A percentile compares a stretch with the other conserved stretches of the same genome.
phyloP scores from a whole-genome alignment of 64 coral and sea anemone genomes.

The Pachyseris speciosa region DNA sequence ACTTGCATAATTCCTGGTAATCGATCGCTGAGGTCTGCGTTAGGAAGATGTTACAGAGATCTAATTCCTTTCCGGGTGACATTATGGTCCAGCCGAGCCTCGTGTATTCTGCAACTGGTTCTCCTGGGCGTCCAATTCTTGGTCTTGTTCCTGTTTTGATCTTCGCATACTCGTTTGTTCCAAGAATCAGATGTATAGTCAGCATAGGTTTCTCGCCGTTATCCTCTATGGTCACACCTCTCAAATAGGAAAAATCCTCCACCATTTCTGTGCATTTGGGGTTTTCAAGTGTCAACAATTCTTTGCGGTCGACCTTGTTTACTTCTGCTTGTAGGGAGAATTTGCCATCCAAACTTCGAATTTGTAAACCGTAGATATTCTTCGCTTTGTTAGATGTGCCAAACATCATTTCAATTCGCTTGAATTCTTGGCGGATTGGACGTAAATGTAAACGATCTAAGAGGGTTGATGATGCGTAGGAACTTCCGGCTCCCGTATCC shows the following conservation, averaged over 20 bases:
- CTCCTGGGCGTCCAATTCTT: background rate
- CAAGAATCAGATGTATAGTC: slow-evolving; percentile 34
- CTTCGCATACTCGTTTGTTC: slow-evolving; percentile 11
- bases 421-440: slow-evolving; percentile 10
- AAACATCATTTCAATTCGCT: slow-evolving; percentile 64
- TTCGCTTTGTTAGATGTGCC: slow-evolving; percentile 35
- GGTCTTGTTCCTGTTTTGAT: slow-evolving; percentile 47
- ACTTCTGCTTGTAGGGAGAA: slow-evolving; percentile 31
- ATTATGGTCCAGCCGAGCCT: background rate
- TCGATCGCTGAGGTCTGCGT: too few relatives aligned
- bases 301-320: slow-evolving; percentile 39
- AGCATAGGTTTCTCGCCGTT: background rate
- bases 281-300: slow-evolving; percentile 45
- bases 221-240: slow-evolving; percentile 14
- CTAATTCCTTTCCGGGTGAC: too few relatives aligned
- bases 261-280: slow-evolving; percentile 34
- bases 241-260: slow-evolving; percentile 6
- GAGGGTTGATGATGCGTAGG: slow-evolving; percentile 54
- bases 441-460: background rate
- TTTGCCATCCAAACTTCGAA: slow-evolving; percentile 34
- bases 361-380: background rate
- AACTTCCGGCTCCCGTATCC: too few relatives aligned
- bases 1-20: too few relatives aligned
- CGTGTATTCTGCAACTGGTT: slow-evolving; percentile 28
- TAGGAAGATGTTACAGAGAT: too few relatives aligned